Evolutionary conservation across 2,113 vertebrate species (phyloP), one percentile per base, ranked within the genome.

Genomic region (Tilapia sparmanii): DNA sequence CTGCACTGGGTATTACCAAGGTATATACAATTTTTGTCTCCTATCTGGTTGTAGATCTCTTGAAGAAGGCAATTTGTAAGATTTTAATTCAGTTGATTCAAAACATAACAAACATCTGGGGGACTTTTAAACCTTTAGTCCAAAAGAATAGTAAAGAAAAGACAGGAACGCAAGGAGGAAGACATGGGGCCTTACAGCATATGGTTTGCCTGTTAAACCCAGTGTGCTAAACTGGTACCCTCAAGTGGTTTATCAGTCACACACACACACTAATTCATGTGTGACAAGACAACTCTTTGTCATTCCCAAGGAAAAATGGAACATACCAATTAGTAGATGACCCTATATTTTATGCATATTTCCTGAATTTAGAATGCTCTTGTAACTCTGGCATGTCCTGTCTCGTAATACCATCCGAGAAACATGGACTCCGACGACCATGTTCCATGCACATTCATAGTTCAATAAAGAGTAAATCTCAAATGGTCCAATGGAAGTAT

Each of bases 1-100:
- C 97, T 5, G 97, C 96, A 7, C 95, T 97, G 1, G 96, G 97
- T 18, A 97, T 97, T 15, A 97, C 97, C 18, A 97, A 97, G 96
- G 97, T 97, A 91, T 12, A 3, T 1, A 3, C 18, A 16, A 6
- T 4, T 7, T 42, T 4, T 7, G 2, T 66, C 10, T 80, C 31
- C 11, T 38, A 3, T 33, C 16, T n/a, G 59, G 16, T 59, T 59
- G 33, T 16, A 54, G 19, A 15, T 8, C 38, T 84, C 29, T 57
- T 42, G 22, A 63, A 26, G 10, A 26, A 7, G 15, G 18, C 15
- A 29, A 12, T 76, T 31, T 50, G 24, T 29, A 76, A 76, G 71
- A 76, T 29, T 76, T 29, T 50, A 31, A 47, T 19, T 76, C 3
- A 76, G 7, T 31, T 29, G 24, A 76, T 19, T 50, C 42, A 76